Evolutionary conservation across 2,113 vertebrate species (phyloP), one percentile per base, ranked within the genome.

Genomic region (Setophaga petechia): DNA sequence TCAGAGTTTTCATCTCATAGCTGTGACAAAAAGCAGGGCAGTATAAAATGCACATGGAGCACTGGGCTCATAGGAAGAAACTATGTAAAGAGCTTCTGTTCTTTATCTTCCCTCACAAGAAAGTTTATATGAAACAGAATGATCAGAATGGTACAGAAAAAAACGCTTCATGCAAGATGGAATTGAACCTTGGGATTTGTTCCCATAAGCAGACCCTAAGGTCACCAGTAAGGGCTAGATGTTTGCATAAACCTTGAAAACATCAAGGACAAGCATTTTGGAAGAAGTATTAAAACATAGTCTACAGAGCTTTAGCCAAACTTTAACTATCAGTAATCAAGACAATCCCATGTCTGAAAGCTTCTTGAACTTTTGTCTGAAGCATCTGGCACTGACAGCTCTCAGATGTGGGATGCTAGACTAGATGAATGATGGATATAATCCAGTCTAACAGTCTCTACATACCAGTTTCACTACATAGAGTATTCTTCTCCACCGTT

Each of bases 41-140:
- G 62, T 77, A 52, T 66, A 73, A 90, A 95, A 88, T 0, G 2
- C 62, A 62, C 25, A 58, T 0, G 5, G 28, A 92, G 78, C 51
- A 43, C 47, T 62, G 30, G 23, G 23, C 23, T 77, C 69, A 65
- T 30, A 76, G 54, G 55, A 92, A 90, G 63, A 86, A 85, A 84
- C 59, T 69, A 66, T 35, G 55, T 59, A 69, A 92, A 77, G 31
- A 87, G 37, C 46, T 90, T 90, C 94, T 96, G 82, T 69, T 94
- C 37, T 90, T 92, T 51, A 80, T 92, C 94, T 92, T 67, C 31
- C 65, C 61, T 89, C 67, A 76, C 71, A 94, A 69, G 78, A 91
- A 87, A 12, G 67, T 93, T 96, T 94, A 80, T 71, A 77, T 51
- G 72, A 90, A 94, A 90, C 19, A 49, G 55, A 85, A 62, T 55